These are phyloP conservation scores for Mus spretus DNA, from an alignment of 2,797 vertebrate genomes.

Conservation along the genomic window DNA sequence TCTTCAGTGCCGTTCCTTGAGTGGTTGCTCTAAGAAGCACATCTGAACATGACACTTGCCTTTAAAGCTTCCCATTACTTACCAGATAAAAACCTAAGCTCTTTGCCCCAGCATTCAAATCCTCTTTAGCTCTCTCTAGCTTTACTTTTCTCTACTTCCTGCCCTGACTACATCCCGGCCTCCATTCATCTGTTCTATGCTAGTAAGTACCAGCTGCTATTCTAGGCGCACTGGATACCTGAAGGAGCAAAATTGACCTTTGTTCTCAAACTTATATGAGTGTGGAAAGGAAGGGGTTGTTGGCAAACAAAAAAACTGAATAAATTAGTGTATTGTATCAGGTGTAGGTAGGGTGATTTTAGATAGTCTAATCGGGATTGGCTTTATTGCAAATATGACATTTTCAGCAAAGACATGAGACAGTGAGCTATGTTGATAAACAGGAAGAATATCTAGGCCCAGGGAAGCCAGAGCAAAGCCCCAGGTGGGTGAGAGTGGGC, in stretches of 20 bases:
- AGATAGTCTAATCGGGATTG: neutral
- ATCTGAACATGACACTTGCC: conserved; percentile 75
- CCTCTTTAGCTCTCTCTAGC: conserved; percentile 6
- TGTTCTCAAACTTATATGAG: neutral
- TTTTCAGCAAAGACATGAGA: conserved; percentile 47
- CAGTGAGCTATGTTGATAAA: neutral
- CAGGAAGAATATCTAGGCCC: neutral
- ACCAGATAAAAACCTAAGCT: conserved; percentile 80
- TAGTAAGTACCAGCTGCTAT: neutral
- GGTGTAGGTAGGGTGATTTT: neutral
- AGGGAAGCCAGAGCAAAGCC: neutral
- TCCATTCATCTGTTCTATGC: neutral
- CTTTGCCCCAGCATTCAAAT: conserved; percentile 51
- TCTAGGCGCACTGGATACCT: neutral
- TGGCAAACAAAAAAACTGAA: neutral
- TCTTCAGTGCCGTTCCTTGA: conserved; percentile 63
- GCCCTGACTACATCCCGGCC: conserved; percentile 62
- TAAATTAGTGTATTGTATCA: neutral
- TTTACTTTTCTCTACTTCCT: conserved; percentile 19
- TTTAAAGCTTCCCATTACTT: conserved; percentile 71
- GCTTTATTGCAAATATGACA: conserved; percentile 47
- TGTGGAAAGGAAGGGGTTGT: neutral
- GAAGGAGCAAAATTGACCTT: conserved; percentile 6
- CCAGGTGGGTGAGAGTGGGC: neutral
- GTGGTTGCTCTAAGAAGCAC: conserved; percentile 73